These are phyloP conservation scores for Mythimna ferrago DNA, from an alignment of 2,888 invertebrate genomes.

Conservation along the genomic window DNA sequence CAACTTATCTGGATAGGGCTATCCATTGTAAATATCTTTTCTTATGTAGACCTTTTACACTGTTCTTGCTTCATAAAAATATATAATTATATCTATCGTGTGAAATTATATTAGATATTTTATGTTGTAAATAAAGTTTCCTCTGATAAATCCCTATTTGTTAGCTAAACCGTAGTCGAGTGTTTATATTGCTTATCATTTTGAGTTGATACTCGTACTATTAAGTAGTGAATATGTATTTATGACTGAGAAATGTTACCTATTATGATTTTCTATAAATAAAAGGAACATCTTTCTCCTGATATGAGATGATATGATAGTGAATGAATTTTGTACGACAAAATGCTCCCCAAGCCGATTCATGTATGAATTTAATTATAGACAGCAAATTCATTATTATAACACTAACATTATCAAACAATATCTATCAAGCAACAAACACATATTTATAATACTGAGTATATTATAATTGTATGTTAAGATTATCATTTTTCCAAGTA, in stretches of 20 bases:
- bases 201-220: slow-evolving; percentile 23
- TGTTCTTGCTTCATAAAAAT: background rate
- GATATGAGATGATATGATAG: slow-evolving; percentile 89
- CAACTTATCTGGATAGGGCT: background rate
- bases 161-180: slow-evolving; percentile 32
- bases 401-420: slow-evolving; percentile 58
- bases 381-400: slow-evolving; percentile 58
- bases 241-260: slow-evolving; percentile 50
- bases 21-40: background rate
- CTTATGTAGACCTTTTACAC: background rate
- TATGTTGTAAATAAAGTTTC: slow-evolving; percentile 8
- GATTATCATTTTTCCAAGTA: slow-evolving; percentile 69
- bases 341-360: slow-evolving; percentile 69
- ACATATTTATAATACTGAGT: slow-evolving; percentile 73
- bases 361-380: slow-evolving; percentile 49
- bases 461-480: slow-evolving; percentile 63
- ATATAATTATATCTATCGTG: background rate
- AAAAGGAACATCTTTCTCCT: slow-evolving; percentile 66
- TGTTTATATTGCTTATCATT: slow-evolving; percentile 1
- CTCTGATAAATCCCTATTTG: background rate
- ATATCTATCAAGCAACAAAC: slow-evolving; percentile 65
- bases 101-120: background rate
- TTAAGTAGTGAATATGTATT: slow-evolving; percentile 53
- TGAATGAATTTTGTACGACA: slow-evolving; percentile 86
- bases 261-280: slow-evolving; percentile 57